Base-by-base conservation (phyloP, 2,888 invertebrate genomes). In the Pollenia angustigena region DNA sequence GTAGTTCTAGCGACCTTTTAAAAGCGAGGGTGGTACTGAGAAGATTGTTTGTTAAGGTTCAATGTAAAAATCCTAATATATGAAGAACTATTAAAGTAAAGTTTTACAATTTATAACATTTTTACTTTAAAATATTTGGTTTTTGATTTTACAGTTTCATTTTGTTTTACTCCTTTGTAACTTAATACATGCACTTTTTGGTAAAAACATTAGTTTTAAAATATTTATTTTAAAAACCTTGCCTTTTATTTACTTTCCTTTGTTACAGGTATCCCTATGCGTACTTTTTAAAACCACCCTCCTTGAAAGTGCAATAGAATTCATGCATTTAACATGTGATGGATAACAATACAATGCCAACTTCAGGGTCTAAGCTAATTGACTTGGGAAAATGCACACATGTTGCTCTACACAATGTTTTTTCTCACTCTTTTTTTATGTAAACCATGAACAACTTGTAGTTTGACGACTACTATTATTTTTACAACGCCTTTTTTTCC, bases 311-410 rank as follows among this genome's bases (percentile, higher is more conserved):
- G 66, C 32, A 54, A 16, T 40, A 68, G 16, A 23, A 71, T 18
- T 60, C 60, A 56, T 64, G 62, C 62, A 76, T 60, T 75, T 76
- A 52, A 32, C 78, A 75, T 79, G 64, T 80, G 82, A 80, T 71
- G 75, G 69, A 82, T 71, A 86, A 80, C 79, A 86, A 74, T 46
- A 74, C 88, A 89, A 88, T 88, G 88, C 88, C 88, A 88, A 88
- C 88, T 88, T 88, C 88, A 88, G 88, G 88, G 88, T 88, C 88
- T 88, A 88, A 84, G 80, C 88, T 89, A 89, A 89, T 89, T 89
- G 89, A 88, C 88, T 88, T 86, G 88, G 88, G 89, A 89, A 88
- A 87, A 88, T 86, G 88, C 82, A 87, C 88, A 89, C 88, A 86
- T 89, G 88, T 88, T 89, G 88, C 88, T 88, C 52, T 82, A 56